These are phyloP conservation scores for Anoplopoma fimbria DNA, from an alignment of 2,113 vertebrate genomes.

Conservation along the genomic window DNA sequence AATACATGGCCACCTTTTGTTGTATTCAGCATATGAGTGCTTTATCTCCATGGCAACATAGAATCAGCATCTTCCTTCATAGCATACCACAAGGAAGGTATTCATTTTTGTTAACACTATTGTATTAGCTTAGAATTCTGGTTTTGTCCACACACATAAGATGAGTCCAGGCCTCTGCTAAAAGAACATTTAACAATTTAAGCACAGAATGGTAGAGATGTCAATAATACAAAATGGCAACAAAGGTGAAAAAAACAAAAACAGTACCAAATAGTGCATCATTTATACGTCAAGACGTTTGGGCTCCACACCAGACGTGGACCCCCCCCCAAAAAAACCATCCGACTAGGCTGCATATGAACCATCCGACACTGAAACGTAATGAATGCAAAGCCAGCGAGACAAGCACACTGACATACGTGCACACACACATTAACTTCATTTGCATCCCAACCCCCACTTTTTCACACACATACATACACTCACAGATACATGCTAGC, in stretches of 20 bases:
- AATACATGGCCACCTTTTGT: background rate
- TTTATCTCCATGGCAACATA: constrained; percentile 59
- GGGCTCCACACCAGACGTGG: background rate
- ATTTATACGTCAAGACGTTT: constrained; percentile 12
- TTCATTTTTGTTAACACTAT: constrained; percentile 36
- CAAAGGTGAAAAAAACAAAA: background rate
- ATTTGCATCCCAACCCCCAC: constrained; percentile 75
- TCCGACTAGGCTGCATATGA: background rate
- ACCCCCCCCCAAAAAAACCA: background rate
- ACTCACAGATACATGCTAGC: constrained; percentile 59
- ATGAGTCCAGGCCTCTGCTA: background rate
- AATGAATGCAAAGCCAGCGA: constrained; percentile 16
- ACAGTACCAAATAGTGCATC: background rate
- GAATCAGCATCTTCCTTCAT: constrained; percentile 29
- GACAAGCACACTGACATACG: constrained; percentile 31
- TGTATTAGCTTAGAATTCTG: constrained; percentile 14
- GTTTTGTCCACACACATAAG: background rate
- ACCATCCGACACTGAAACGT: background rate
- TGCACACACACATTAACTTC: constrained; percentile 44
- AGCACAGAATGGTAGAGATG: background rate
- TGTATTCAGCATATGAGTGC: background rate
- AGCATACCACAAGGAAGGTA: constrained; percentile 24
- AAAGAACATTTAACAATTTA: background rate
- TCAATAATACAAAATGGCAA: background rate
- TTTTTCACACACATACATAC: constrained; percentile 60